Conservation (phyloP, 1,140 invertebrate species). For the Planococcus citri region DNA sequence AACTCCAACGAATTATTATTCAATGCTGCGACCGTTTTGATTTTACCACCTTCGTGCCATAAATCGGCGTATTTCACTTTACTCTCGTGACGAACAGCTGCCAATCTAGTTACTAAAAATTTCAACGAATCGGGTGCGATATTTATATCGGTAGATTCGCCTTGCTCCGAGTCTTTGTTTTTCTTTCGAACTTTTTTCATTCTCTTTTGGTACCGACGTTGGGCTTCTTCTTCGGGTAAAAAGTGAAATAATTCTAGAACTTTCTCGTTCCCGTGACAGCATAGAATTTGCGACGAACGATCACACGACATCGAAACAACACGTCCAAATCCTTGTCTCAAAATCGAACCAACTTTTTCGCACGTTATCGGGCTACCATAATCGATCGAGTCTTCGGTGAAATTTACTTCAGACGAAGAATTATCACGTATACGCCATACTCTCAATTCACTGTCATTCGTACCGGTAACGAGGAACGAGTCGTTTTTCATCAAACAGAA, state of each 20-base stretch:
- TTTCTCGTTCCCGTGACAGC: conserved; percentile 70
- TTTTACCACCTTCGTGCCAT: neutral
- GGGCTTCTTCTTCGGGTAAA: conserved; percentile 57
- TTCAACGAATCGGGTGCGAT: neutral
- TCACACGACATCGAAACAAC: conserved; percentile 54
- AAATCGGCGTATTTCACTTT: conserved; percentile 2
- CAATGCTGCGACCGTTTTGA: neutral
- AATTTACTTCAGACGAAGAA: conserved; percentile 6
- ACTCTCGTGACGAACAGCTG: neutral
- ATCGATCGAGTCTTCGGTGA: conserved; percentile 35
- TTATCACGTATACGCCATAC: conserved; percentile 57
- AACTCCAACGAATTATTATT: conserved; percentile 55
- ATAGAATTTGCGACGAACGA: conserved; percentile 50
- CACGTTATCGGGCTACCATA: conserved; percentile 52
- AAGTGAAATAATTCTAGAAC: conserved; percentile 75
- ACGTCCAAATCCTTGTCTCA: conserved; percentile 60
- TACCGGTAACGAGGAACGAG: conserved; percentile 72
- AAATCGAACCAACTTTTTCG: conserved; percentile 57
- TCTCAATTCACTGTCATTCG: conserved; percentile 65
- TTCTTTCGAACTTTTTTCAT: conserved; percentile 57
- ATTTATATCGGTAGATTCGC: neutral
- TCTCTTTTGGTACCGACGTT: conserved; percentile 53
- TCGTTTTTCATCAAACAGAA: conserved; percentile 66
- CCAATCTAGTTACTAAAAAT: neutral
- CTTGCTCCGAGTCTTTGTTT: conserved; percentile 39